Percentiles rank a stretch among this genome's conserved stretches.
phyloP scores from a whole-genome alignment of 2,888 invertebrate species.

The Tuta absoluta region DNA sequence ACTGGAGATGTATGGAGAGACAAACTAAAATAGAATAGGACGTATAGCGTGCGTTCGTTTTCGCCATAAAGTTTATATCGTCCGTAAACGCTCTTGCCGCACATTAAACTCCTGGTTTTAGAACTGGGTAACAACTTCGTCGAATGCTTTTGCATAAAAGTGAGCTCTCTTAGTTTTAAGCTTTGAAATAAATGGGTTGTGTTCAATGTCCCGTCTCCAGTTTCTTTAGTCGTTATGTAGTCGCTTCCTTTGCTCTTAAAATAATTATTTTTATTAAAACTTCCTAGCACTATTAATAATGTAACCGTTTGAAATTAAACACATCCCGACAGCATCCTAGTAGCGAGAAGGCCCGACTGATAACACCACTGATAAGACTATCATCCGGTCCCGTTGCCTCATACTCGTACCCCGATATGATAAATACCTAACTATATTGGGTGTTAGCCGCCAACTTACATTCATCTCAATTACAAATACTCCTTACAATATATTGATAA shows the following conservation, averaged over 20 bases:
- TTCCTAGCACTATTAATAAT: background rate
- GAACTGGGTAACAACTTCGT: background rate
- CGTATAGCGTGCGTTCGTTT: background rate
- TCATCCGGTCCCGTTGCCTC: conserved; percentile 57
- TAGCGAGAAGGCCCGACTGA: conserved; percentile 5
- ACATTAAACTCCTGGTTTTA: background rate
- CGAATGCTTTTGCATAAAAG: background rate
- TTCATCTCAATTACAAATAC: no score
- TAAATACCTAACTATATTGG: background rate
- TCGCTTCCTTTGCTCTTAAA: no score
- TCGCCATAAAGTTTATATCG: conserved; percentile 17
- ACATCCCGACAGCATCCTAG: conserved; percentile 4
- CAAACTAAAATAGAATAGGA: conserved; percentile 1
- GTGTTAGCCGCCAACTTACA: background rate
- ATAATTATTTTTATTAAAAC: background rate
- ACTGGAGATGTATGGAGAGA: no score
- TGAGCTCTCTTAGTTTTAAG: background rate
- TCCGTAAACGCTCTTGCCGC: background rate
- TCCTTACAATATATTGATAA: no score
- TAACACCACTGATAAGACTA: conserved; percentile 15
- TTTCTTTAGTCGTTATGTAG: no score
- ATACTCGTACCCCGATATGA: background rate
- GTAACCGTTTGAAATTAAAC: conserved; percentile 1
- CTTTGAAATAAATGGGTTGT: no score
- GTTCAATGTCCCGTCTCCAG: no score